Conservation (phyloP, 2,797 vertebrate species). For the Sardinella longiceps region DNA sequence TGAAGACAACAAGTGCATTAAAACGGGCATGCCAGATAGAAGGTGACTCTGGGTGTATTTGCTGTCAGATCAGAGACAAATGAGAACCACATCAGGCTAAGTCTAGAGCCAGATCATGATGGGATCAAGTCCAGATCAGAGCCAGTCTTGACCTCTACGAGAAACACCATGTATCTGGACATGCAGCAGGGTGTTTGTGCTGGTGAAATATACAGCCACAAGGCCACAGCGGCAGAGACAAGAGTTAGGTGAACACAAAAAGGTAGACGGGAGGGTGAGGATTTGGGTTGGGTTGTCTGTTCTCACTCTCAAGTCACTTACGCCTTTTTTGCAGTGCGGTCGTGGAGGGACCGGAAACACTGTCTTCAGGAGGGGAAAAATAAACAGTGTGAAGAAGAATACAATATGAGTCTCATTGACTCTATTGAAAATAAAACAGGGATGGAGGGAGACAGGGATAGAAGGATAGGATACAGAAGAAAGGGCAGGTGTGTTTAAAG, state of each 20-base stretch:
- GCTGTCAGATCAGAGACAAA: not conserved
- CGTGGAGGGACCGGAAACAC: conserved; percentile 89
- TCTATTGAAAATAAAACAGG: not conserved
- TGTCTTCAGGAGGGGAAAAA: conserved; percentile 71
- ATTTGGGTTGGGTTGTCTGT: not conserved
- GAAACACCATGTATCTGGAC: not conserved
- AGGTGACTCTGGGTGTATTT: not conserved
- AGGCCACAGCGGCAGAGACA: not conserved
- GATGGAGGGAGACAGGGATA: not conserved
- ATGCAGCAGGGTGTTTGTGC: not conserved
- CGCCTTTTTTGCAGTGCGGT: conserved; percentile 90
- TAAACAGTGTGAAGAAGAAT: not conserved
- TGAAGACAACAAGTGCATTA: not conserved
- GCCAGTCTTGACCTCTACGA: no score
- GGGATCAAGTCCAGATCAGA: not conserved
- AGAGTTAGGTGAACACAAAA: not conserved
- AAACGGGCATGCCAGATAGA: not conserved
- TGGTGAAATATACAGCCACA: conserved; percentile 9
- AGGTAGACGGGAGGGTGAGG: not conserved
- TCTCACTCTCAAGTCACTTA: conserved; percentile 74
- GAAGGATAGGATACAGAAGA: not conserved
- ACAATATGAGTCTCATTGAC: not conserved
- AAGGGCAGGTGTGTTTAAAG: not conserved
- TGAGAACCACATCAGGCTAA: not conserved
- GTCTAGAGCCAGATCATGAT: not conserved